Conservation (phyloP, 2,797 vertebrate genomes). For the Spheniscus humboldti region DNA sequence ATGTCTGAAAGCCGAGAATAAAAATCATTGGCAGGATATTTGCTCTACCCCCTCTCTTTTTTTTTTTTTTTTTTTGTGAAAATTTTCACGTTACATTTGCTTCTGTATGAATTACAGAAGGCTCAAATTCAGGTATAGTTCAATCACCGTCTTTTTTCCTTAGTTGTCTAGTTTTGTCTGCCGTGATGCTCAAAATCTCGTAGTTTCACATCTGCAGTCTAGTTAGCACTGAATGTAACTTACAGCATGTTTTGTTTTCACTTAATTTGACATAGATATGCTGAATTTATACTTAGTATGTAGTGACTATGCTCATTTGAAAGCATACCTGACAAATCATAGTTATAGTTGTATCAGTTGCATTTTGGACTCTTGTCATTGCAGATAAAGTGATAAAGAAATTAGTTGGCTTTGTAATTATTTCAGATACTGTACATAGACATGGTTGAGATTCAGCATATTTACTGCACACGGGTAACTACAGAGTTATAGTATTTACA, state of each 20-base stretch:
- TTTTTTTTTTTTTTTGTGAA: neutral
- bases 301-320: neutral
- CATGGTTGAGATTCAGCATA: neutral
- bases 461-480: neutral
- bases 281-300: neutral
- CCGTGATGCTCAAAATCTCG: neutral
- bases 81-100: neutral
- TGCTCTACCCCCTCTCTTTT: fast-evolving
- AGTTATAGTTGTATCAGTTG: neutral
- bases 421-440: neutral
- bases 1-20: neutral
- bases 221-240: neutral
- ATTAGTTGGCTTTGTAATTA: neutral
- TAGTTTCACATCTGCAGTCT: neutral
- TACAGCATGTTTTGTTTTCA: neutral
- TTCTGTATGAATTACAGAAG: neutral
- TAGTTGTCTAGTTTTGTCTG: neutral
- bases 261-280: neutral
- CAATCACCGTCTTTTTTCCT: neutral
- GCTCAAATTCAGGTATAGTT: neutral
- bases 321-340: neutral
- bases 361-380: neutral
- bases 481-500: neutral
- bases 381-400: neutral
- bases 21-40: neutral